phyloP scores from a whole-genome alignment of 2,113 vertebrate species.

The Cinclus mexicanus region DNA sequence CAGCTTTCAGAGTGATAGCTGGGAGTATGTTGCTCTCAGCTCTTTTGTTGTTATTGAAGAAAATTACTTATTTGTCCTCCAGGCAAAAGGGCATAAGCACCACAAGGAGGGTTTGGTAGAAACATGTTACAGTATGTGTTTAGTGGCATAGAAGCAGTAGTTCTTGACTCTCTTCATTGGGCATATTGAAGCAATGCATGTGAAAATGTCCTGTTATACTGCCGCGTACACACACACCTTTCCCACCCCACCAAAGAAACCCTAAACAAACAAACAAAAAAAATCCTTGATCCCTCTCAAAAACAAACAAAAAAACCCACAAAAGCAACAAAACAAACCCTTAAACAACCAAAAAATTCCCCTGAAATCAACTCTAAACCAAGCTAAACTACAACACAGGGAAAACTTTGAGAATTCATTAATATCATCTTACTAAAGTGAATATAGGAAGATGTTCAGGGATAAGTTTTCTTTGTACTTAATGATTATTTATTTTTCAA shows the following conservation, averaged over 20 bases:
- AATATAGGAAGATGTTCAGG: not conserved
- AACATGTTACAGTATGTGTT: not conserved
- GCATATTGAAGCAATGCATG: not conserved
- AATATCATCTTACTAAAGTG: not conserved
- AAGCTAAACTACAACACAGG: not conserved
- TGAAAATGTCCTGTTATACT: not conserved
- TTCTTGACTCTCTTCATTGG: not conserved
- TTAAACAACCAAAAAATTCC: fast-evolving
- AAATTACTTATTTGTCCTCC: fast-evolving
- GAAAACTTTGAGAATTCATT: not conserved
- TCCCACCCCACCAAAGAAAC: fast-evolving
- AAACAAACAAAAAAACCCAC: not conserved
- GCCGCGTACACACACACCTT: fast-evolving
- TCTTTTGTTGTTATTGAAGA: not conserved
- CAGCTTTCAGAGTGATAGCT: not conserved
- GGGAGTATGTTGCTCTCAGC: not conserved
- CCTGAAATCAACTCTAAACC: too few relatives aligned
- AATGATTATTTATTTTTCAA: not conserved
- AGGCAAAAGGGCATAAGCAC: not conserved
- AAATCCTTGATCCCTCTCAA: too few relatives aligned
- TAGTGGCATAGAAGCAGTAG: not conserved
- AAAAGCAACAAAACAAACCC: not conserved
- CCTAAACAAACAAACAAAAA: not conserved
- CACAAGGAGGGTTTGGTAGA: not conserved
- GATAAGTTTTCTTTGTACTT: not conserved